Evolutionary conservation across 2,888 invertebrate species (phyloP).

Genomic region (Microctonus aethiopoides): DNA sequence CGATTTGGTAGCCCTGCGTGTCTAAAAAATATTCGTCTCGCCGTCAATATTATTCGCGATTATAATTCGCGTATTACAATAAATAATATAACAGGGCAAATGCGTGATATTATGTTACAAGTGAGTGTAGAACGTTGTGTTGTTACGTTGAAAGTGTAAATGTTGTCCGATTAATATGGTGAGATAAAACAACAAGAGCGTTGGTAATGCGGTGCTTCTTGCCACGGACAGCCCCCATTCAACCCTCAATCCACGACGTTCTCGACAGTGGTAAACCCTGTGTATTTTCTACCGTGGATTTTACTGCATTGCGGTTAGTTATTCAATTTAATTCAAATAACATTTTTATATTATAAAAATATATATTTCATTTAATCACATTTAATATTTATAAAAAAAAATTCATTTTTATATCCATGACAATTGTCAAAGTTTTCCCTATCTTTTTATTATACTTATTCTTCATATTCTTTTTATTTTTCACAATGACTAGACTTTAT

Average conservation of each 20-base stretch:
- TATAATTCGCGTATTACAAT: not conserved
- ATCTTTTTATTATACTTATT: not conserved
- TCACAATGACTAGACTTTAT: not conserved
- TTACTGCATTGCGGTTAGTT: constrained; percentile 61
- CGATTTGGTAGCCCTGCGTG: constrained; percentile 55
- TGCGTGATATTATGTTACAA: constrained; percentile 17
- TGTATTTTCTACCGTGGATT: constrained; percentile 50
- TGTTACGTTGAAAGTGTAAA: constrained; percentile 31
- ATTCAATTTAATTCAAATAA: constrained; percentile 1
- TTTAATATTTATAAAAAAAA: too few relatives aligned
- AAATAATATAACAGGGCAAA: not conserved
- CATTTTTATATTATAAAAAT: too few relatives aligned
- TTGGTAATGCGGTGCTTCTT: constrained; percentile 58
- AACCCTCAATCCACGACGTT: constrained; percentile 54
- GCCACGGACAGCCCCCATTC: constrained; percentile 52
- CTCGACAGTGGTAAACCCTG: constrained; percentile 51
- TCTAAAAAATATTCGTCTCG: constrained; percentile 6
- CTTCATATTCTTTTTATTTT: not conserved
- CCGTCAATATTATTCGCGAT: constrained; percentile 11
- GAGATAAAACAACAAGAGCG: constrained; percentile 36
- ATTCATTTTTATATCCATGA: not conserved
- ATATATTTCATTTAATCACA: too few relatives aligned
- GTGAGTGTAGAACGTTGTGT: constrained; percentile 27
- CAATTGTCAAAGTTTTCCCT: not conserved
- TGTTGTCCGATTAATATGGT: constrained; percentile 27